phyloP scores from a whole-genome alignment of 1,140 invertebrate genomes.

The Apis mellifera region Amel_HAv3.1 CM009939.2:4037501-4038000 shows the following conservation, averaged over 20 bases:
- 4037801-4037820: conserved; percentile 19
- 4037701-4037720: not conserved
- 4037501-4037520: no score
- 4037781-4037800: conserved; percentile 46
- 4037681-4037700: conserved; percentile 1
- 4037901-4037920: conserved; percentile 50
- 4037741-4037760: not conserved
- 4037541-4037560: not conserved
- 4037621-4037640: not conserved
- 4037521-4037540: no score
- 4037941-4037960: conserved; percentile 46
- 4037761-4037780: not conserved
- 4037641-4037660: not conserved
- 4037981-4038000: conserved; percentile 40
- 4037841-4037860: no score
- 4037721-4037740: not conserved
- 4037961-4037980: conserved; percentile 24
- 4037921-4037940: conserved; percentile 55
- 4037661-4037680: not conserved
- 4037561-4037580: not conserved
- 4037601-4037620: no score
- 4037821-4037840: not conserved
- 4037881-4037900: conserved; percentile 49
- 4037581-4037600: not conserved
- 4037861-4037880: conserved; percentile 45